A percentile compares a stretch with the other conserved stretches of the same genome.
phyloP scores from a whole-genome alignment of 2,113 vertebrate species.

The Myotis davidii region DNA sequence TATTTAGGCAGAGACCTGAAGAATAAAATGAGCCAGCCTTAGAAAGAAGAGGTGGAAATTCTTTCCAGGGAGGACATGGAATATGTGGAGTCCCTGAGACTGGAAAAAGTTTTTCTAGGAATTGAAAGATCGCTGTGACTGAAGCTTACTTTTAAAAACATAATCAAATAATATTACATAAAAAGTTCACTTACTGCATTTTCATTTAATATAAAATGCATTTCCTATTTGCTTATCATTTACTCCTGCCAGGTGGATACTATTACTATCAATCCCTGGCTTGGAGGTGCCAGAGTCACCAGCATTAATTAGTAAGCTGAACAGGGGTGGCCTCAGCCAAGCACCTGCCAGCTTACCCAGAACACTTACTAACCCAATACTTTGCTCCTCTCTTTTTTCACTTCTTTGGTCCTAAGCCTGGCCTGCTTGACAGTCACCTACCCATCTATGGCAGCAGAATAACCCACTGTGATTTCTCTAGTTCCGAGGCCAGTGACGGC shows the following conservation, averaged over 20 bases:
- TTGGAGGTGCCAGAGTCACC: background rate
- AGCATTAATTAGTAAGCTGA: background rate
- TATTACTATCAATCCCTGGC: background rate
- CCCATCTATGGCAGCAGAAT: background rate
- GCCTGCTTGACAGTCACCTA: background rate
- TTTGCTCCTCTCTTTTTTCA: background rate
- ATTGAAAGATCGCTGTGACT: background rate
- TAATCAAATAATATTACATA: background rate
- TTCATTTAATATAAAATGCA: conserved; percentile 32
- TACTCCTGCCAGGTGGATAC: background rate
- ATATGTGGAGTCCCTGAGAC: background rate
- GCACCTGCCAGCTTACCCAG: background rate
- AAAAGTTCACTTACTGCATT: background rate
- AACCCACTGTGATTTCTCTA: background rate
- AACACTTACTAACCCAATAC: background rate
- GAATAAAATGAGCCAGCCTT: background rate
- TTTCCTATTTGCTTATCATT: background rate
- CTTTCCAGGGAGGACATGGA: background rate
- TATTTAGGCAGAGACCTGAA: background rate
- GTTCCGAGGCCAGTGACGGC: background rate
- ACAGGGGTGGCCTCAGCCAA: background rate
- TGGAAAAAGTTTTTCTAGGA: conserved; percentile 33
- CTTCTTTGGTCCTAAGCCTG: background rate
- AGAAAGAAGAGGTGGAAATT: background rate
- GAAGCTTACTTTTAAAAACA: background rate